A percentile compares a stretch with the other conserved stretches of the same genome.
Evolutionary conservation across 2,797 vertebrate genomes (phyloP).

Genomic region (Propithecus deckenii): DNA sequence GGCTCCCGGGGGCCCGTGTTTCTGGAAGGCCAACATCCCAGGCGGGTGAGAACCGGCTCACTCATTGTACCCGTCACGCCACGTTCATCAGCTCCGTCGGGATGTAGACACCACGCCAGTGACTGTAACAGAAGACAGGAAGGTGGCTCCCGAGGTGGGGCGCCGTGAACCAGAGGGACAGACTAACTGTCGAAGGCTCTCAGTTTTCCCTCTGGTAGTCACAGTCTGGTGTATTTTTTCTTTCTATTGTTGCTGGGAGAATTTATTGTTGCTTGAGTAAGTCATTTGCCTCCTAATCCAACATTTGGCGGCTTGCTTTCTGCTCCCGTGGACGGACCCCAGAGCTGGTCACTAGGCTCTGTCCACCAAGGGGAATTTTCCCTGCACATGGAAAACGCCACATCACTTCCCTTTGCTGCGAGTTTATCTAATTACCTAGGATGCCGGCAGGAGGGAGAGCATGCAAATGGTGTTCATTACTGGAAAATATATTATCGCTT

Average conservation of each 20-base stretch:
- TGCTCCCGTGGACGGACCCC: background rate
- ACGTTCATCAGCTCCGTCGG: background rate
- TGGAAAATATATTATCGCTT: background rate
- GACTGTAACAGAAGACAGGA: background rate
- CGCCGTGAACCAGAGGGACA: background rate
- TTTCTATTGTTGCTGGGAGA: background rate
- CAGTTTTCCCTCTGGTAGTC: rapidly evolving
- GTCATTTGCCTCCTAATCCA: no score
- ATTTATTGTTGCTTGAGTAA: background rate
- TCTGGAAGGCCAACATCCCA: background rate
- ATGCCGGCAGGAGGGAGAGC: background rate
- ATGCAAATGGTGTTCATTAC: background rate
- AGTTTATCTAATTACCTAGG: background rate
- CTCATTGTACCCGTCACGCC: background rate
- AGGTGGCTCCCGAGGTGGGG: background rate
- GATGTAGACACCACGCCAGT: background rate
- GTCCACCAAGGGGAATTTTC: background rate
- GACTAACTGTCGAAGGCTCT: background rate
- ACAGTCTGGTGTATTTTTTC: rapidly evolving
- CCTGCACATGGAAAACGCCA: background rate
- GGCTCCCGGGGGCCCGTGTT: background rate
- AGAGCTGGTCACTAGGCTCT: background rate
- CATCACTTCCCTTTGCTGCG: background rate
- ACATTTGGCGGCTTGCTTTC: background rate
- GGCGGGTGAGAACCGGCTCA: no score